Percentiles rank a stretch among this genome's conserved stretches.
These are phyloP conservation scores for Lordiphosa stackelbergi DNA, from an alignment of 1,140 invertebrate species.

Conservation along the genomic window DNA sequence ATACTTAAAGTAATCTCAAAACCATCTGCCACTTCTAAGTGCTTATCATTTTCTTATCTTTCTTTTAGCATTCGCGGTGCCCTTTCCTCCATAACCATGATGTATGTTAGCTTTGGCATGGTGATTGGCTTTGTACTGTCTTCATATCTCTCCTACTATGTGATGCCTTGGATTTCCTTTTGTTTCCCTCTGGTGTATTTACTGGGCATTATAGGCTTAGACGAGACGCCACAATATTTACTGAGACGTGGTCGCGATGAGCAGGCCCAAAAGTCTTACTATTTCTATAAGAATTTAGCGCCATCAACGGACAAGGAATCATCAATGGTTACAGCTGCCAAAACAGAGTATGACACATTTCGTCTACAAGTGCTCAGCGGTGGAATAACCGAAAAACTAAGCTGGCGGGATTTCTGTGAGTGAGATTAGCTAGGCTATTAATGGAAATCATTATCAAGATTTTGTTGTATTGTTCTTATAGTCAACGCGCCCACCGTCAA, in stretches of 20 bases:
- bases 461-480: slow-evolving; percentile 8
- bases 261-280: slow-evolving; percentile 48
- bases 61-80: slow-evolving; percentile 51
- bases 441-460: slow-evolving; percentile 2
- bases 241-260: slow-evolving; percentile 37
- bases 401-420: slow-evolving; percentile 54
- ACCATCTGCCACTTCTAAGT: not conserved
- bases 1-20: too few species aligned
- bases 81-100: slow-evolving; percentile 58
- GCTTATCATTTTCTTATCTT: not conserved
- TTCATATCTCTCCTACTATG: slow-evolving; percentile 48
- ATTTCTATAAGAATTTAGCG: slow-evolving; percentile 57
- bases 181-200: slow-evolving; percentile 47
- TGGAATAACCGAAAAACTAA: slow-evolving; percentile 38
- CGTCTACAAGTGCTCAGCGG: slow-evolving; percentile 49
- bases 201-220: slow-evolving; percentile 37
- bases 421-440: slow-evolving; percentile 4
- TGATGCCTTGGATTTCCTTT: slow-evolving; percentile 56
- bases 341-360: slow-evolving; percentile 63
- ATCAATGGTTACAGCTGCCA: slow-evolving; percentile 28
- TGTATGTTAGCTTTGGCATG: slow-evolving; percentile 55
- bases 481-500: slow-evolving; percentile 49
- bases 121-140: slow-evolving; percentile 46
- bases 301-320: slow-evolving; percentile 28
- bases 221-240: slow-evolving; percentile 54